Evolutionary conservation across 2,888 invertebrate genomes (phyloP).

Genomic region (Eristalinus sepulchralis): DNA sequence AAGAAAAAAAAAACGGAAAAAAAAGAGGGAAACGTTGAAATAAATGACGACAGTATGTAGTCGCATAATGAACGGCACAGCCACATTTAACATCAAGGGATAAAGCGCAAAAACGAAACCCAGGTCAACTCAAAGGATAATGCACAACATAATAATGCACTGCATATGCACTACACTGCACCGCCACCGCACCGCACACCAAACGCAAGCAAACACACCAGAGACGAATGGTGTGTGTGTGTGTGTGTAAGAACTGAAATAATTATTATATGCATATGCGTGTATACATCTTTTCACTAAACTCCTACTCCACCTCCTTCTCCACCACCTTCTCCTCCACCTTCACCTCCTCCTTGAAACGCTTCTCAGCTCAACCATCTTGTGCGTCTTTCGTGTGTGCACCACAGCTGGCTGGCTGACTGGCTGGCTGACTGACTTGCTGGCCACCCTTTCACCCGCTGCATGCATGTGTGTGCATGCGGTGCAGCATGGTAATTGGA

Average conservation of each 20-base stretch:
- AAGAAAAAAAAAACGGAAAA: neutral
- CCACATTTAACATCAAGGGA: conserved; percentile 9
- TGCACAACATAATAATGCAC: neutral
- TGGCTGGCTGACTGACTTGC: neutral
- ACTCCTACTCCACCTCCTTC: neutral
- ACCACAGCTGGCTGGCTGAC: neutral
- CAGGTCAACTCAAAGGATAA: conserved; percentile 47
- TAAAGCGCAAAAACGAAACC: conserved; percentile 37
- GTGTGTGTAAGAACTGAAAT: neutral
- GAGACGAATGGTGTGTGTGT: neutral
- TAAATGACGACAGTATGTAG: conserved; percentile 45
- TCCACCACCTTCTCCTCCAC: neutral
- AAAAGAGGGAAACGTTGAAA: conserved; percentile 32
- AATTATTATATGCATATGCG: too few relatives aligned
- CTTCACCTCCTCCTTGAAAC: neutral
- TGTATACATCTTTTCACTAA: too few relatives aligned
- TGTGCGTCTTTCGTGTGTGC: neutral
- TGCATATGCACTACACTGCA: too few relatives aligned
- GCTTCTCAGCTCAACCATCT: neutral
- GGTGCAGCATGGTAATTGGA: conserved; percentile 39
- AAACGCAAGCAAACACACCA: neutral
- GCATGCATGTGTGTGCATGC: conserved; percentile 9
- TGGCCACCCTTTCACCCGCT: neutral
- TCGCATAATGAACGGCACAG: conserved; percentile 31
- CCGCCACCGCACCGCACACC: too few relatives aligned